phyloP scores from a whole-genome alignment of 2,113 vertebrate species.

The Erythrolamprus reginae region DNA sequence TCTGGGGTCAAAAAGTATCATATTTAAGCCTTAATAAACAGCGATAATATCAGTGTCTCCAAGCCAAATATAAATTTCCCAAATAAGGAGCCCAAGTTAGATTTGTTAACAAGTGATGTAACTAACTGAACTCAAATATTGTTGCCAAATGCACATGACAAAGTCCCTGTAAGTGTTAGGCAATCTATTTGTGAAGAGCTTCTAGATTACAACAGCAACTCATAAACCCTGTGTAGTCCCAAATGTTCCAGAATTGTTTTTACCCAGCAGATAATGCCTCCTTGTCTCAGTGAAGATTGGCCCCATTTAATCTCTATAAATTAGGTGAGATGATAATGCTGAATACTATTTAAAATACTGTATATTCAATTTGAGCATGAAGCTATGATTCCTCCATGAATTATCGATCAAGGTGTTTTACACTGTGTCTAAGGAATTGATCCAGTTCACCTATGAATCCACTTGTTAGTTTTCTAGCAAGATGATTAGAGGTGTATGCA shows the following conservation, averaged over 20 bases:
- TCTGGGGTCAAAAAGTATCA: neutral
- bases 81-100: neutral
- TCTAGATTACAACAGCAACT: neutral
- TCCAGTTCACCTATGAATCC: neutral
- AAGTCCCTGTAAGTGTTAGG: constrained; percentile 22
- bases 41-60: constrained; percentile 7
- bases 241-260: neutral
- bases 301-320: neutral
- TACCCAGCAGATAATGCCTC: constrained; percentile 9
- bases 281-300: neutral
- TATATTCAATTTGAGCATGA: neutral
- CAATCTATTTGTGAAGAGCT: constrained; percentile 5
- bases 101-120: constrained; percentile 12
- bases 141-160: constrained; percentile 20
- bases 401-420: neutral
- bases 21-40: constrained; percentile 15
- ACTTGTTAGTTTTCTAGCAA: neutral
- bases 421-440: neutral
- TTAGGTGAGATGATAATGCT: neutral
- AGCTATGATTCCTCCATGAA: neutral
- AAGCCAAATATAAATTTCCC: constrained; percentile 10
- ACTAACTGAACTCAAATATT: constrained; percentile 4
- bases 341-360: neutral
- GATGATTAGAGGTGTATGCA: neutral
- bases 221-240: neutral